A percentile compares a stretch with the other conserved stretches of the same genome.
These are phyloP conservation scores for Patella pellucida DNA, from an alignment of 2,888 invertebrate genomes.

Conservation along the genomic window DNA sequence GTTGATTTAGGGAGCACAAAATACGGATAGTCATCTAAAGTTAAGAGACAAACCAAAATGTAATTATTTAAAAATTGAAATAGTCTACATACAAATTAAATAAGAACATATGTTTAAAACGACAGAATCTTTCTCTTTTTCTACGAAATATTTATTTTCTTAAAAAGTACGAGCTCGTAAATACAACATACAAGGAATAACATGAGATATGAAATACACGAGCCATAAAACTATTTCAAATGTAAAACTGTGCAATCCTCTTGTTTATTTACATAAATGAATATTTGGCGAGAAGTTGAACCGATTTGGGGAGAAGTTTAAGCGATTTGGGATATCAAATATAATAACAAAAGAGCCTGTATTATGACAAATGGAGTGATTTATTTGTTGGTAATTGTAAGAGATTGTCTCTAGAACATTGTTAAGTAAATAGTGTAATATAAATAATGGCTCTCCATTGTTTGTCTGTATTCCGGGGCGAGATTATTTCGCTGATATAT, in stretches of 20 bases:
- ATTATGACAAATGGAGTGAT: constrained; percentile 2
- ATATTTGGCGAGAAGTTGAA: not conserved
- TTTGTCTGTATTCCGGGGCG: too few species aligned
- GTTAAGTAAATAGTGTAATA: too few species aligned
- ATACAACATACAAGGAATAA: not conserved
- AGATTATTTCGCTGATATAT: too few species aligned
- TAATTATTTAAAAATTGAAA: too few species aligned
- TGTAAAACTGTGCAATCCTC: not conserved
- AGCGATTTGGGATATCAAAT: not conserved
- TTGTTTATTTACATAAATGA: constrained; percentile 3
- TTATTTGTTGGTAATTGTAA: not conserved
- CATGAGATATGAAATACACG: not conserved
- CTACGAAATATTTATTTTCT: not conserved
- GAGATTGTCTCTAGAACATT: too few species aligned
- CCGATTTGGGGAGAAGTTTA: not conserved
- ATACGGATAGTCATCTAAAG: too few species aligned
- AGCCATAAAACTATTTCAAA: constrained; percentile 1
- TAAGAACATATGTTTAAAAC: too few species aligned
- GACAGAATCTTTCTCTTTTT: too few species aligned
- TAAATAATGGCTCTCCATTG: too few species aligned
- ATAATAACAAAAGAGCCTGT: not conserved
- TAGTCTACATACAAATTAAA: too few species aligned
- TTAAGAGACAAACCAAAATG: too few species aligned
- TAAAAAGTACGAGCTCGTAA: constrained; percentile 1
- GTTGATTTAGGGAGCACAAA: too few species aligned